Percentiles rank a stretch among this genome's conserved stretches.
Conservation (phyloP, 2,113 vertebrate species). For the Thinocorus orbignyianus region DNA sequence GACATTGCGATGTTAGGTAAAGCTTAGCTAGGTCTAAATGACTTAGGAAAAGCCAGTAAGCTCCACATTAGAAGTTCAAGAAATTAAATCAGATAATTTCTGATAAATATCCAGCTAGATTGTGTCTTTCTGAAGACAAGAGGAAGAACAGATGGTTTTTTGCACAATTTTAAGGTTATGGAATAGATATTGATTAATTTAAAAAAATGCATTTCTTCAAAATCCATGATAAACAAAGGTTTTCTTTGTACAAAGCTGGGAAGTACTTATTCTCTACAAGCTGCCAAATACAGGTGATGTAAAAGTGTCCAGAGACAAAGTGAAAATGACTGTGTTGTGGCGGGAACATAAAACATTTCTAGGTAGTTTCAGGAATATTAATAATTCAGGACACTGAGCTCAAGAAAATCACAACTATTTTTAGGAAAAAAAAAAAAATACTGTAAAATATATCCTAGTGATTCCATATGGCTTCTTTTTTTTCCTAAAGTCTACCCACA, state of each 20-base stretch:
- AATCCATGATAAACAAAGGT: neutral
- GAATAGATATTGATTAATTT: neutral
- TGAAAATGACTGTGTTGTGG: neutral
- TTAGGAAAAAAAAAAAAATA: neutral
- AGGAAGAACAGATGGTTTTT: neutral
- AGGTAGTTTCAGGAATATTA: neutral
- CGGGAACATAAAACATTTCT: neutral
- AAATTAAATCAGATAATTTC: neutral
- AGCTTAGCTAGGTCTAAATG: neutral
- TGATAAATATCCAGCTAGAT: neutral
- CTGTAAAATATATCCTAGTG: neutral
- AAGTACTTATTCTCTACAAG: neutral
- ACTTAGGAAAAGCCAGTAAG: neutral
- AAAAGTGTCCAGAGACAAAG: neutral
- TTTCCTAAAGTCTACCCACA: neutral
- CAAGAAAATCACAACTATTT: neutral
- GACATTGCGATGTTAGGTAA: neutral
- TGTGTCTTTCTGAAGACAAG: accelerated
- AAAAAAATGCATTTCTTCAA: neutral
- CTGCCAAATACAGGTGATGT: neutral
- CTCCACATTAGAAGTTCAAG: neutral
- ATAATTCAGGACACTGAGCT: neutral
- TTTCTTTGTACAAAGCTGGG: neutral
- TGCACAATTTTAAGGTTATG: neutral
- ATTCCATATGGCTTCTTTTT: neutral